Evolutionary conservation across 2,888 invertebrate genomes (phyloP).

Genomic region (Papilio elwesi): DNA sequence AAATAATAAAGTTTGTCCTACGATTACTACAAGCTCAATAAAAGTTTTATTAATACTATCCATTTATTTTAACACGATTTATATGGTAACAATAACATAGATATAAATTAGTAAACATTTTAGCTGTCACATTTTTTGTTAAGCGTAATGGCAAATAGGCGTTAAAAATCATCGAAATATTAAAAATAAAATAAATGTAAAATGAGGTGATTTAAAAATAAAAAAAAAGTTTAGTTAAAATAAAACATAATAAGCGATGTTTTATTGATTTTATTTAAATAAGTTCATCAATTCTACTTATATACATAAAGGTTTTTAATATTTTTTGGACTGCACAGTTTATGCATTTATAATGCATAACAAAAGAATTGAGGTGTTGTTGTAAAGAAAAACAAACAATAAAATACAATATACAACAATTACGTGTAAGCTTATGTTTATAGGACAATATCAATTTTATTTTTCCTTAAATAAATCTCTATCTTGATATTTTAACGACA

Average conservation of each 20-base stretch:
- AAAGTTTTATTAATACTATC: background rate
- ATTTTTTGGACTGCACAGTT: conserved; percentile 37
- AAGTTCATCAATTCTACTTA: conserved; percentile 46
- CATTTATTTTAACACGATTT: background rate
- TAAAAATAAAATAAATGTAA: background rate
- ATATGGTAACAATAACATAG: background rate
- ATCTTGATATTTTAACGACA: background rate
- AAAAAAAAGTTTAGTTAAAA: conserved; percentile 3
- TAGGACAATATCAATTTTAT: background rate
- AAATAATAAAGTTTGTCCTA: too few species aligned
- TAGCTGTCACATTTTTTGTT: background rate
- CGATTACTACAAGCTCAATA: background rate
- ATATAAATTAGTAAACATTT: background rate
- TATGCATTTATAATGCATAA: conserved; percentile 36
- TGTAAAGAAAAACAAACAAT: conserved; percentile 57
- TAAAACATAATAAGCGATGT: conserved; percentile 37
- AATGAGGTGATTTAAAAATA: background rate
- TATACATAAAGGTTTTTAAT: conserved; percentile 46
- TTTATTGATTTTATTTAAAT: conserved; percentile 50
- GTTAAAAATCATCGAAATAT: conserved; percentile 20
- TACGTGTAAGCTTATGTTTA: conserved; percentile 12
- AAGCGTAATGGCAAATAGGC: conserved; percentile 6
- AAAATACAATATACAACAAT: background rate
- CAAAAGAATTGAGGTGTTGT: conserved; percentile 44
- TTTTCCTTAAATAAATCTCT: conserved; percentile 3